Evolutionary conservation across 1,140 invertebrate genomes (phyloP).

Genomic region (Ooceraea biroi): DNA sequence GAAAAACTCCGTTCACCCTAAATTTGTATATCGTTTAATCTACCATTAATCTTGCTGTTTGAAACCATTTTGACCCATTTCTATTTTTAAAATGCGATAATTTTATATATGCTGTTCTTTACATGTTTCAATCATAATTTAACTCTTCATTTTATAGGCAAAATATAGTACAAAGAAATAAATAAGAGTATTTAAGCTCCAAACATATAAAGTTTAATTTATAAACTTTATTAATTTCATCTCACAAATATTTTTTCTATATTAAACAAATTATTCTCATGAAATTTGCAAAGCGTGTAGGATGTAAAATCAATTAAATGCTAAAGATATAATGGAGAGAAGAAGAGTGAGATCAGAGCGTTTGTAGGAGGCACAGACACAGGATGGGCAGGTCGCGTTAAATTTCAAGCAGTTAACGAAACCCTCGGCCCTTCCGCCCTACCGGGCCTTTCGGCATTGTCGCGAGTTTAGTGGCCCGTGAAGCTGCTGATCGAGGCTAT

Average conservation of each 20-base stretch:
- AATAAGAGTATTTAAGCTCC: neutral
- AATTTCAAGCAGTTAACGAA: conserved; percentile 76
- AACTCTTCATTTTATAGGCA: no score
- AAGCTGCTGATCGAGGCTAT: conserved; percentile 64
- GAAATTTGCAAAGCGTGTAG: neutral
- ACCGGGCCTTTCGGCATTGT: conserved; percentile 71
- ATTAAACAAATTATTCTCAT: neutral
- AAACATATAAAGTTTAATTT: no score
- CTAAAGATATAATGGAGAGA: neutral
- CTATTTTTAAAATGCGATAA: conserved; percentile 26
- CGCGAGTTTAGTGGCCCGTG: conserved; percentile 67
- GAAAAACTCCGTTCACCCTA: neutral
- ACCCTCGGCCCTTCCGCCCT: conserved; percentile 46
- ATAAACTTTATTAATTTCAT: no score
- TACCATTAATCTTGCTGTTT: conserved; percentile 9
- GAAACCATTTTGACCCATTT: conserved; percentile 23
- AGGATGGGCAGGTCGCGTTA: conserved; percentile 77
- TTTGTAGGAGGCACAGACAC: conserved; percentile 45
- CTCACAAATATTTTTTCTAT: no score
- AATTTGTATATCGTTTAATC: conserved; percentile 26
- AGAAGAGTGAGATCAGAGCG: neutral
- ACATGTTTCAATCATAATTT: conserved; percentile 16
- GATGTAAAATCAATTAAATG: neutral
- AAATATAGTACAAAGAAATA: neutral
- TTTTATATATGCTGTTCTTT: neutral